Percentiles rank a stretch among this genome's conserved stretches.
phyloP scores from a whole-genome alignment of 1,140 invertebrate genomes.

The Drosophila aff. region DNA sequence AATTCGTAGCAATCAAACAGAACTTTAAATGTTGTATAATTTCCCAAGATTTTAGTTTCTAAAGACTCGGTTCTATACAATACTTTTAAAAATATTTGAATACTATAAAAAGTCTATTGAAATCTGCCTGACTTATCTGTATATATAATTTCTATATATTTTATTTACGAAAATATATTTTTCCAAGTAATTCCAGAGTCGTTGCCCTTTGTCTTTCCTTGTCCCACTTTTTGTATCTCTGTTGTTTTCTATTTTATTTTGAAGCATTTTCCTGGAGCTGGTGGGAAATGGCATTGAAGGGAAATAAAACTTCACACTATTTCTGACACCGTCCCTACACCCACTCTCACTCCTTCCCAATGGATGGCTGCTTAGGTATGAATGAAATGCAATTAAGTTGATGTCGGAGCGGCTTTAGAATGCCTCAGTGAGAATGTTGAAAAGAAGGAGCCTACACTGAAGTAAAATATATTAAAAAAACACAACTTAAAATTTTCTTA shows the following conservation, averaged over 20 bases:
- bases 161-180: not conserved
- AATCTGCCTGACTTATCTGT: not conserved
- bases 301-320: conserved; percentile 81
- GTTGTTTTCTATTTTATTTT: conserved; percentile 43
- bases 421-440: conserved; percentile 33
- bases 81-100: not conserved
- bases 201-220: not conserved
- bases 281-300: conserved; percentile 51
- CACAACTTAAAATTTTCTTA: not conserved
- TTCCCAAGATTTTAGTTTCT: not conserved
- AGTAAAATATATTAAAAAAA: not conserved
- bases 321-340: conserved; percentile 10
- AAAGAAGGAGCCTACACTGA: not conserved
- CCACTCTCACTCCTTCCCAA: not conserved
- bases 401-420: conserved; percentile 71
- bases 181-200: conserved; percentile 3
- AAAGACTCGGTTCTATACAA: not conserved
- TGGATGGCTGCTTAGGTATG: conserved; percentile 68
- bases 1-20: too few relatives aligned
- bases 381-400: conserved; percentile 82
- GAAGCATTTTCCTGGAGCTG: conserved; percentile 41
- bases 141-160: not conserved
- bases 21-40: not conserved
- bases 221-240: conserved; percentile 10
- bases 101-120: not conserved